Evolutionary conservation across 2,113 vertebrate genomes (phyloP).

Genomic region (Nipponia nippon): DNA sequence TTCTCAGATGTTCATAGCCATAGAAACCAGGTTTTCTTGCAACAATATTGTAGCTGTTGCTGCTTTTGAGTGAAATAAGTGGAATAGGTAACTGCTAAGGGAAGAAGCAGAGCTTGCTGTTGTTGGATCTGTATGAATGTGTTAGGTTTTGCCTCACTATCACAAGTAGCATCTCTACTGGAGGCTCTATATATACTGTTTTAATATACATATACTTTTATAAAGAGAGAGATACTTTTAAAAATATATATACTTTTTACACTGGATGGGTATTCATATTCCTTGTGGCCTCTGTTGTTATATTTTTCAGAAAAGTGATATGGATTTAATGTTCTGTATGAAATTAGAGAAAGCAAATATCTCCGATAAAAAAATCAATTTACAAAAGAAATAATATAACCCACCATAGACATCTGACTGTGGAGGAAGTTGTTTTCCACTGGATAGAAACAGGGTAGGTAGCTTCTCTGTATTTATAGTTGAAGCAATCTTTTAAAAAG

Average conservation of each 20-base stretch:
- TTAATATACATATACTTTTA: background rate
- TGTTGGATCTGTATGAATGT: background rate
- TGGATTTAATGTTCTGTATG: background rate
- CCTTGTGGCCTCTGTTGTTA: background rate
- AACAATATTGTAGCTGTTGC: background rate
- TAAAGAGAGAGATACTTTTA: background rate
- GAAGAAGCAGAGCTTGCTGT: background rate
- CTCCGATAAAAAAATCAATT: background rate
- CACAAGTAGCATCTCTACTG: background rate
- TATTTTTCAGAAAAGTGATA: background rate
- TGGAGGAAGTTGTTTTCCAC: background rate
- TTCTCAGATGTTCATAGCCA: background rate
- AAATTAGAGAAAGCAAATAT: background rate
- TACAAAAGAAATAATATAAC: background rate
- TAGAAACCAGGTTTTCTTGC: background rate
- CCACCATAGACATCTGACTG: background rate
- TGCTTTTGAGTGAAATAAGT: background rate
- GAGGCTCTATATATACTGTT: background rate
- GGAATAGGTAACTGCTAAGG: background rate
- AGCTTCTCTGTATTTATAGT: slow-evolving; percentile 13
- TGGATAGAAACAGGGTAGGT: background rate
- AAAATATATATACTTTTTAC: background rate
- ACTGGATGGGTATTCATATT: background rate
- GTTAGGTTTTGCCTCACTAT: background rate
- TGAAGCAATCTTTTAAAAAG: slow-evolving; percentile 29